Evolutionary conservation across 1,140 invertebrate genomes (phyloP), one percentile per base, ranked within the genome.

Genomic region (Dryas iulia): DNA sequence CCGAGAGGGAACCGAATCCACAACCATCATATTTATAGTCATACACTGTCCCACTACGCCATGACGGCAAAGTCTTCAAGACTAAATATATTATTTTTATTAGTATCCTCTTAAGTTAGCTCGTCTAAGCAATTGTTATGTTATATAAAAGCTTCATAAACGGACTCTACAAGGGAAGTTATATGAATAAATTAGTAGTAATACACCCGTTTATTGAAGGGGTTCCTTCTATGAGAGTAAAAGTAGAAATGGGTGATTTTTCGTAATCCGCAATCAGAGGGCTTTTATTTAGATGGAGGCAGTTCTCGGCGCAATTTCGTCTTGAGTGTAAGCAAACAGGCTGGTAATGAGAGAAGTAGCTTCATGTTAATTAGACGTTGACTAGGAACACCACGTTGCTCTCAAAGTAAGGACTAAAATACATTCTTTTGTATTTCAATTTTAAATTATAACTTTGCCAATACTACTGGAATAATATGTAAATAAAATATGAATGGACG

Each of bases 291-390:
- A 56, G 59, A 39, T 67, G 53, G 69, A 69, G 64, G 72, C 73
- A 71, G 69, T 79, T 77, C 74, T 80, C 74, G 69, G 76, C 66
- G 74, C 77, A 82, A 82, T 82, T 83, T 77, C 59, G 72, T 66
- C 65, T 80, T 73, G 73, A 86, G 76, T 79, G 74, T 66, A 72
- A 81, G 77, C 71, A 85, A 85, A 84, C 79, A 85, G 77, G 67
- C 75, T 81, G 81, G 78, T 81, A 81, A 77, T 75, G 75, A 75
- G 77, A 73, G 72, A 74, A 79, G 76, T 71, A 73, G 71, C 73
- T 70, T 65, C 71, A 76, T 81, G 83, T 78, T 87, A 86, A 87
- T 87, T 85, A 86, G 80, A 79, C 75, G 71, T 62, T 61, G 68
- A 47, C 39, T 56, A 61, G 66, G 59, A 66, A 59, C 4, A 24